Base-by-base conservation (phyloP, 2,113 vertebrate species). In the Pholis gunnellus region DNA sequence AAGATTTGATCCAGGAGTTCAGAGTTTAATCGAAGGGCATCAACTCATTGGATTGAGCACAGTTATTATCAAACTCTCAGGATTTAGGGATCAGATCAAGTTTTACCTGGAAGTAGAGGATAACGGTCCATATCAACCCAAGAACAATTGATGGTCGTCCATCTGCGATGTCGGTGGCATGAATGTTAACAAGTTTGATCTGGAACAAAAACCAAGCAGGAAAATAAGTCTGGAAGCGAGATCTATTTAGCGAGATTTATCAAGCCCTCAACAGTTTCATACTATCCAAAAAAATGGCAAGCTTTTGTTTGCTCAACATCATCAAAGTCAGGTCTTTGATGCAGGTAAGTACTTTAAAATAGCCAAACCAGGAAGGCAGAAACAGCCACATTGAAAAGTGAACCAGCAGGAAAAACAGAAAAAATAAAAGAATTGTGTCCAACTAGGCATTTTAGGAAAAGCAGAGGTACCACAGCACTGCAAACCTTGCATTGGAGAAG, bases 151-250 rank as follows among this genome's bases (percentile, higher is more conserved):
- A 97, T 9, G 98, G 98, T 22, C 96, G 96, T 22, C 98, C 98
- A 85, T 99, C 98, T 64, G 97, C 98, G 80, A 99, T 98, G 88
- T 99, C 98, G 6, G 97, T 99, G 75, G 97, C 96, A 84, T 99
- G 99, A 88, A 99, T 99, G 94, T 99, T 99, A 79, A 99, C 98
- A 67, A 99, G 94, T 82, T 99, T 99, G 91, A 99, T 99, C 98
- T 99, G 94, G 69, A 88, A 44, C 54, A 50, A 80, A 94, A 88
- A 76, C 34, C 48, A 65, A 67, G 15, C 1, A 36, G 38, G 11
- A 52, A 52, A 14, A 27, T n/a, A 48, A 70, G 8, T 40, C 9
- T 27, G 20, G 25, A 73, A 38, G 15, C 29, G 25, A 67, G 7
- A 34, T 38, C 7, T 29, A 7, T n/a, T 67, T 34, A 27, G 11